A percentile compares a stretch with the other conserved stretches of the same genome.
Conservation (phyloP, 2,888 invertebrate genomes). For the Megalurothrips usitatus region DNA sequence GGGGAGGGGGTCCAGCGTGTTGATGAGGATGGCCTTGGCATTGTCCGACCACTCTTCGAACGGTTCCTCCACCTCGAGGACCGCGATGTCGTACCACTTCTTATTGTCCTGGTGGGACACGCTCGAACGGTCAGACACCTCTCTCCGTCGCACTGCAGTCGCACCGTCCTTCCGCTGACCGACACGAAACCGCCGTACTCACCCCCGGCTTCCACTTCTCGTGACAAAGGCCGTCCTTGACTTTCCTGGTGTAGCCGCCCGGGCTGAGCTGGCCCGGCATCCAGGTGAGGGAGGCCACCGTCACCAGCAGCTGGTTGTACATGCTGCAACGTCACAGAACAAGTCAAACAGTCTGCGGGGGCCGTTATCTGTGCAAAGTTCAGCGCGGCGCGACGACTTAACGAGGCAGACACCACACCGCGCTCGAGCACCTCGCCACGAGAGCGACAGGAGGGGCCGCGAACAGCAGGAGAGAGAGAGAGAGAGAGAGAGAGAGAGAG, state of each 20-base stretch:
- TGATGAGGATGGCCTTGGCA: conserved; percentile 10
- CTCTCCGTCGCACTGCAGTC: no score
- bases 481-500: no score
- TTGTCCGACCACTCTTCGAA: background rate
- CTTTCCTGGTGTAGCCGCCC: conserved; percentile 2
- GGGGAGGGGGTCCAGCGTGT: background rate
- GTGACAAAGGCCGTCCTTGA: background rate
- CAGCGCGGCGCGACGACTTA: no score
- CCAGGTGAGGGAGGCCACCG: conserved; percentile 9
- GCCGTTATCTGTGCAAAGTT: no score
- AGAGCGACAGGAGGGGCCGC: no score
- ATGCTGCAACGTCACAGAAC: background rate
- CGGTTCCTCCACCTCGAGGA: background rate
- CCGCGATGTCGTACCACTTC: conserved; percentile 6
- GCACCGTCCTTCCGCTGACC: no score
- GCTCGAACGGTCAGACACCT: no score
- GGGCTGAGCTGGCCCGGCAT: background rate
- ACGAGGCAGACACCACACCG: no score
- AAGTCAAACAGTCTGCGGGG: no score
- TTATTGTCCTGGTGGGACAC: background rate
- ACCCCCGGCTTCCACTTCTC: background rate
- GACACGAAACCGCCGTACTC: background rate
- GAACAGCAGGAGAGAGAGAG: no score
- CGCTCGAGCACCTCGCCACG: no score
- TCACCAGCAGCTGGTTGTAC: background rate